Percentiles rank a stretch among this genome's conserved stretches.
Evolutionary conservation across 2,797 vertebrate species (phyloP).

Genomic region (Aplochiton taeniatus): DNA sequence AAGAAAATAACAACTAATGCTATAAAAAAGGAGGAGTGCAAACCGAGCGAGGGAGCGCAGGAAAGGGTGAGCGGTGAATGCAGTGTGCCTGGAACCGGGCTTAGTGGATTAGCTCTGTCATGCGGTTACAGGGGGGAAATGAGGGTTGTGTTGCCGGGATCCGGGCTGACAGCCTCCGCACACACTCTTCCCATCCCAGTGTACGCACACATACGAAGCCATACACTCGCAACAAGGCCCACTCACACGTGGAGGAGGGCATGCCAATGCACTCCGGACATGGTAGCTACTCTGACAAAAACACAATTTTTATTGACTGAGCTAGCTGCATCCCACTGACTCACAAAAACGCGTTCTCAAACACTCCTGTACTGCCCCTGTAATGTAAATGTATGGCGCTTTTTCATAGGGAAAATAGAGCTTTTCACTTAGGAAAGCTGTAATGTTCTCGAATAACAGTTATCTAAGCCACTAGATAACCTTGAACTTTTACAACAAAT

Average conservation of each 20-base stretch:
- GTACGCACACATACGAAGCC: background rate
- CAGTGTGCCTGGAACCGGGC: conserved; percentile 54
- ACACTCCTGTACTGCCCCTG: no score
- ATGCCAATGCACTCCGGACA: background rate
- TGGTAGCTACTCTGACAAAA: background rate
- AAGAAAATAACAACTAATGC: background rate
- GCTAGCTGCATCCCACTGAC: no score
- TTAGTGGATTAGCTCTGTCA: conserved; percentile 63
- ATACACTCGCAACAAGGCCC: background rate
- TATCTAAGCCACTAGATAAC: no score
- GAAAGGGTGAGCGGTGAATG: conserved; percentile 39
- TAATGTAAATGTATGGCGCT: no score
- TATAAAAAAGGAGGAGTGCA: background rate
- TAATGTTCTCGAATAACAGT: no score
- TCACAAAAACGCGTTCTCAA: no score
- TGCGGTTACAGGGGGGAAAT: conserved; percentile 49
- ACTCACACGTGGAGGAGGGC: background rate
- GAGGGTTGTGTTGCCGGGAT: conserved; percentile 42
- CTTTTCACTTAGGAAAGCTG: no score
- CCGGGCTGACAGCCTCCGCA: conserved; percentile 48
- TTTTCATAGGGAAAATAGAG: no score
- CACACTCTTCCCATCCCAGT: conserved; percentile 2
- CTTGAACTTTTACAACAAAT: conserved; percentile 2
- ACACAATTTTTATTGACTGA: background rate
- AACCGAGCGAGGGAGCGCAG: conserved; percentile 16